Percentiles rank a stretch among this genome's conserved stretches.
Evolutionary conservation across 92 coral and sea anemone genomes (phyloP).

Genomic region (Epizoanthus stellaris): DNA sequence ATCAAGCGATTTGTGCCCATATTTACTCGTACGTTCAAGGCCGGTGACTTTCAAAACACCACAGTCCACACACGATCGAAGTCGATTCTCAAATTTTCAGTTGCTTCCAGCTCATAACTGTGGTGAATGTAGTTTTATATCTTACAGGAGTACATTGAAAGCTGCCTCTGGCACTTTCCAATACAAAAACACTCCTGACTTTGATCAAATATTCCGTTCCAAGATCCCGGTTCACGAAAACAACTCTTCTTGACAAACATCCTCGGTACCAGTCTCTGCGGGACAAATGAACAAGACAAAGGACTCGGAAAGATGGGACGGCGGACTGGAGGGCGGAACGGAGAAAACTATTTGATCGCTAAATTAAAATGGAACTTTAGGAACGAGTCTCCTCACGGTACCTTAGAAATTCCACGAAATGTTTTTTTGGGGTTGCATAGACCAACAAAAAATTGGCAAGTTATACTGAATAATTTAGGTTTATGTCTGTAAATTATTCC

Average conservation of each 20-base stretch:
- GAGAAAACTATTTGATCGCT: no score
- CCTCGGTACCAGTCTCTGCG: constrained; percentile 34
- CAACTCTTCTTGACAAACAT: neutral
- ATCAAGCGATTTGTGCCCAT: constrained; percentile 12
- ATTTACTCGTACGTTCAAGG: neutral
- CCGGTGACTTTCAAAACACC: neutral
- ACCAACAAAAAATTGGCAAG: no score
- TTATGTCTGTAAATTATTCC: no score
- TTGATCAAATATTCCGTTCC: neutral
- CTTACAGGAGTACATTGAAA: neutral
- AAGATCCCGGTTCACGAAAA: neutral
- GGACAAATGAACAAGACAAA: neutral
- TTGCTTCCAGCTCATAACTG: constrained; percentile 5
- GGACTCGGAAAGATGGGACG: neutral
- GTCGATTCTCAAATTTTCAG: neutral
- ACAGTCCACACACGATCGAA: neutral
- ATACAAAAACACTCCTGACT: neutral
- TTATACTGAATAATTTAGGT: no score
- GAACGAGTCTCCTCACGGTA: no score
- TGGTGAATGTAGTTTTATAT: neutral
- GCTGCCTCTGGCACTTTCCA: neutral
- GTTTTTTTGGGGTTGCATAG: no score
- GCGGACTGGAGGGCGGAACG: neutral
- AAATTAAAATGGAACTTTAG: no score
- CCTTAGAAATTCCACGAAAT: no score